Percentiles rank a stretch among this genome's conserved stretches.
phyloP scores from a whole-genome alignment of 2,113 vertebrate genomes.

The Butastur rufipennis region DNA sequence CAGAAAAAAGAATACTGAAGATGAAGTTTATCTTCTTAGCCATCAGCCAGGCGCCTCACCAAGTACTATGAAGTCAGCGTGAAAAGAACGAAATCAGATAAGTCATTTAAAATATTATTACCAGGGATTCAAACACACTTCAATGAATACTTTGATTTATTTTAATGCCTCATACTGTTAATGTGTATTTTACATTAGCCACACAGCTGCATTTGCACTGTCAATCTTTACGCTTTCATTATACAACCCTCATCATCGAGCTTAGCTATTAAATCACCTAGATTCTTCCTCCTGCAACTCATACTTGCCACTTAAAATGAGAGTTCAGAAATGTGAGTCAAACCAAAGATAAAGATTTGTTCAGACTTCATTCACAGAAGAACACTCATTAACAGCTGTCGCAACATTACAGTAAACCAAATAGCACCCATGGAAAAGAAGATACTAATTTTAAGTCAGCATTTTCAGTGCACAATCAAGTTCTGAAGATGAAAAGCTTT shows the following conservation, averaged over 20 bases:
- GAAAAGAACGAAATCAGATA: neutral
- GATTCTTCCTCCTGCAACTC: neutral
- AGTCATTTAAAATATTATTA: neutral
- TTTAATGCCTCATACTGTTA: neutral
- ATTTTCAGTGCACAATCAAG: neutral
- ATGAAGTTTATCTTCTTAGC: neutral
- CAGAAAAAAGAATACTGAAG: neutral
- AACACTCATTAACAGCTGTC: neutral
- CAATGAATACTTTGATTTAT: neutral
- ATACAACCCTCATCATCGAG: neutral
- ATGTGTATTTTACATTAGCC: neutral
- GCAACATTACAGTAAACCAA: neutral
- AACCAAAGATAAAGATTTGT: neutral
- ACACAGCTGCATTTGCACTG: neutral
- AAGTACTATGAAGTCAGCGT: neutral
- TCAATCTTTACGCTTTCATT: neutral
- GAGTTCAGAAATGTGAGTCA: neutral
- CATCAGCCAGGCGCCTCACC: neutral
- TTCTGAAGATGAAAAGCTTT: neutral
- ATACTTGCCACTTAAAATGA: neutral
- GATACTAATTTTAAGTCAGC: neutral
- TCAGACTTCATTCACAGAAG: neutral
- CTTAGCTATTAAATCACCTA: neutral
- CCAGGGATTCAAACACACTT: neutral
- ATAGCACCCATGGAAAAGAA: neutral